Conservation (phyloP, 2,113 vertebrate genomes). For the Eidolon helvum region DNA sequence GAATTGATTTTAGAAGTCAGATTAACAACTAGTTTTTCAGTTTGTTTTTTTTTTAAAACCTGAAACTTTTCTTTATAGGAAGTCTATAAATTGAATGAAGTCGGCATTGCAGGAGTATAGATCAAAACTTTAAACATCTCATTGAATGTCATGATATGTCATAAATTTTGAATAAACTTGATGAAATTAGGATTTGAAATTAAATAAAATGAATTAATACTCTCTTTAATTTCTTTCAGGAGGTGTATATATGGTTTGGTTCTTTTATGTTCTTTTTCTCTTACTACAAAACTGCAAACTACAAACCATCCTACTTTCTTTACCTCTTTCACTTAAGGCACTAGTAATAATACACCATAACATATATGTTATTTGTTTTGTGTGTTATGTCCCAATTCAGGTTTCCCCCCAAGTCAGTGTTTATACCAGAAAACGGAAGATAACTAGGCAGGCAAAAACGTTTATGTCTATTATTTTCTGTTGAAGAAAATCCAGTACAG, state of each 20-base stretch:
- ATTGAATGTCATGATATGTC: neutral
- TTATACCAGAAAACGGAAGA: neutral
- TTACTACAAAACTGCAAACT: conserved; percentile 4
- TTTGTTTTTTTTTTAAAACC: neutral
- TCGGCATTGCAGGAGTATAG: neutral
- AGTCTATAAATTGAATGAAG: conserved; percentile 16
- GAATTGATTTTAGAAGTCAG: conserved; percentile 16
- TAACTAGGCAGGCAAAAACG: neutral
- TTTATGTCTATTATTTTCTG: neutral
- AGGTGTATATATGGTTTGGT: neutral
- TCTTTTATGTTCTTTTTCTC: neutral
- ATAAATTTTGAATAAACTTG: neutral
- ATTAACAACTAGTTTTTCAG: neutral
- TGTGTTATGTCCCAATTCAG: neutral
- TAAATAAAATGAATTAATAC: neutral
- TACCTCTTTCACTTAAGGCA: neutral
- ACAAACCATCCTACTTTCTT: neutral
- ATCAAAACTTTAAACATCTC: conserved; percentile 13
- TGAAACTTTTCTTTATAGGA: neutral
- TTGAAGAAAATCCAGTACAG: neutral
- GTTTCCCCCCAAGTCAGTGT: neutral
- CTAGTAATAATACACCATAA: neutral
- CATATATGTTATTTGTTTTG: conserved; percentile 1
- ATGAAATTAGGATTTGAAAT: conserved; percentile 54
- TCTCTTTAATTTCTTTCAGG: conserved; percentile 15